phyloP scores from a whole-genome alignment of 1,140 invertebrate genomes.

The Heliconius nattereri region DNA sequence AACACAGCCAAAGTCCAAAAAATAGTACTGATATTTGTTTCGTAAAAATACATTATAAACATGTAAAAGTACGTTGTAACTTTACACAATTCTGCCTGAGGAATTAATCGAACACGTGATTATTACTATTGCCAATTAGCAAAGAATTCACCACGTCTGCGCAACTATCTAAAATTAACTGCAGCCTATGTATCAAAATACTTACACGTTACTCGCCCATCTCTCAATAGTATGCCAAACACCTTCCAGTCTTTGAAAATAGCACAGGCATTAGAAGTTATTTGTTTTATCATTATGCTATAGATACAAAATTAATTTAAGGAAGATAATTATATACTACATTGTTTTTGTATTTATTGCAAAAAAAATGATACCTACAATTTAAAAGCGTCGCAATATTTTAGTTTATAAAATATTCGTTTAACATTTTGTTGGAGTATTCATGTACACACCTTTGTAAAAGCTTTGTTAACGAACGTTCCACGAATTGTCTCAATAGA shows the following conservation, averaged over 20 bases:
- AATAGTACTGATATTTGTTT: background rate
- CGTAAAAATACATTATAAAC: too few relatives aligned
- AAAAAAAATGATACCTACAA: background rate
- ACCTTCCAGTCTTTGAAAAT: slow-evolving; percentile 79
- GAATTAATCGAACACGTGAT: slow-evolving; percentile 67
- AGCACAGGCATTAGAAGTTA: slow-evolving; percentile 70
- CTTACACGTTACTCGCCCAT: slow-evolving; percentile 77
- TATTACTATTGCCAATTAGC: slow-evolving; percentile 78
- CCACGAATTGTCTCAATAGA: slow-evolving; percentile 69
- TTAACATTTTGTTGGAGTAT: slow-evolving; percentile 4
- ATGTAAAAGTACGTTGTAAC: too few relatives aligned
- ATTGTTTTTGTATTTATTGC: background rate
- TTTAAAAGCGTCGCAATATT: background rate
- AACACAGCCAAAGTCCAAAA: background rate
- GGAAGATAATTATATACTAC: background rate
- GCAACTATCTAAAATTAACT: slow-evolving; percentile 81
- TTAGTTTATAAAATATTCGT: background rate
- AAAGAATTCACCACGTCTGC: slow-evolving; percentile 78
- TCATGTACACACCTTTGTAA: slow-evolving; percentile 15
- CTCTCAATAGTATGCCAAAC: slow-evolving; percentile 80
- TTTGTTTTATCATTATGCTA: slow-evolving; percentile 48
- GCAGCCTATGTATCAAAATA: slow-evolving; percentile 81
- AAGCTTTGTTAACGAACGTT: slow-evolving; percentile 50
- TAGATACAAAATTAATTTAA: background rate
- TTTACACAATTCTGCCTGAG: slow-evolving; percentile 30